Base-by-base conservation (phyloP, 2,888 invertebrate species). In the Archaeoteleia sp. region DNA sequence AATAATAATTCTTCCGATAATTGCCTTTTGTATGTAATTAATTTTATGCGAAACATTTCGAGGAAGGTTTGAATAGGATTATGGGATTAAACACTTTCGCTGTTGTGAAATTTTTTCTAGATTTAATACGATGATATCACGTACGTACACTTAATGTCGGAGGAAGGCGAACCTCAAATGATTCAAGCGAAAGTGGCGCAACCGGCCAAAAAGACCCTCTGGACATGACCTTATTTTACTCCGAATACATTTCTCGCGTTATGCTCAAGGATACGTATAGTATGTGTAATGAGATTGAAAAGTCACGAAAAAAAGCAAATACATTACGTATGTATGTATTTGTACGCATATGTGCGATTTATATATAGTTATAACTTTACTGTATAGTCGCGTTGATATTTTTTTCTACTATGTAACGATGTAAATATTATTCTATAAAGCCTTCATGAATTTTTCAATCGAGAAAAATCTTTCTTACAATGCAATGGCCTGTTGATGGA, bases 211-310 rank as follows among this genome's bases (percentile, higher is more conserved):
- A 58, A 45, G 43, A 51, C 30, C 51, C 51, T 60, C 51, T 30
- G 51, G 51, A 39, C 39, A 60, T 60, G 60, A 51, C 60, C 49
- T 43, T 60, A 35, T 60, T 58, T 58, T 34, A 35, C 6, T 37
- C 35, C 10, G 32, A 53, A 40, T 40, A 53, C 32, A 40, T 53
- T 53, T 53, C 25, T 53, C 23, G 32, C 15, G 40, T 32, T 32
- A 29, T 27, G 30, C 7, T 13, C 13, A 39, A 30, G 39, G 40
- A 53, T 53, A 53, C 51, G 40, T 40, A 32, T 23, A 39, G 20
- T 23, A 25, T 42, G 30, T 40, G 23, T 34, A 54, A 43, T 54
- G 23, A 34, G 43, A 54, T 43, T 54, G 43, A 54, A 54, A 42
- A 42, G 34, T 42, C 43, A 13, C 43, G 42, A 42, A 42, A 43